Base-by-base conservation (phyloP, 2,888 invertebrate species). In the Tinea semifulvella region DNA sequence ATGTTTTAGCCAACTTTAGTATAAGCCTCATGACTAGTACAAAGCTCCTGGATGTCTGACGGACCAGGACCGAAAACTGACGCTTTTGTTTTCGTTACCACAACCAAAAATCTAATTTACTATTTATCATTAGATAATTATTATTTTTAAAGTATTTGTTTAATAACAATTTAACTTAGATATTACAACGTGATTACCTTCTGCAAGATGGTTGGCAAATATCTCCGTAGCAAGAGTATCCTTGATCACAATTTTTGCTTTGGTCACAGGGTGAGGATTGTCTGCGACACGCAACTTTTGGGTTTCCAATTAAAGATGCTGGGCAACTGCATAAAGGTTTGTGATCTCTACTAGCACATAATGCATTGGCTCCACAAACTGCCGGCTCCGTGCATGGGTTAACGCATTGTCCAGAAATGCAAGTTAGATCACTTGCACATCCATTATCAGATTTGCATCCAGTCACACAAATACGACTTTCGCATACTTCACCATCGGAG, bases 401-500 rank as follows among this genome's bases (percentile, higher is more conserved):
- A 27, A 83, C 67, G 63, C 96, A 96, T 61, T 91, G 89, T 52
- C 90, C 92, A 53, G 88, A 85, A 48, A 88, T 66, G 57, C 96
- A 96, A n/a, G 88, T 83, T 50, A 87, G 82, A 53, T 87, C 84
- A 44, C 81, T 74, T 1, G 89, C 84, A 60, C 96, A 96, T 42
- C 91, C 90, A 2, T 85, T 83, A 63, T 94, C 86, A 6, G 90
- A 87, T 58, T 94, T 86, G 62, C 96, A 96, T 36, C 96, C 96
- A 28, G 85, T 82, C 7, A 85, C 72, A 61, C 96, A 96, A 46
- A 89, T 84, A 19, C 93, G 79, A 18, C 90, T 89, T 60, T 92
- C 88, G 57, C 95, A 96, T 44, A 95, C 88, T 73, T 95, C 94
- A 26, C 91, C 93, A 53, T 88, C 90, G 43, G 91, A 86, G 56